phyloP scores from a whole-genome alignment of 2,113 vertebrate species.

The Edolisoma coerulescens region DNA sequence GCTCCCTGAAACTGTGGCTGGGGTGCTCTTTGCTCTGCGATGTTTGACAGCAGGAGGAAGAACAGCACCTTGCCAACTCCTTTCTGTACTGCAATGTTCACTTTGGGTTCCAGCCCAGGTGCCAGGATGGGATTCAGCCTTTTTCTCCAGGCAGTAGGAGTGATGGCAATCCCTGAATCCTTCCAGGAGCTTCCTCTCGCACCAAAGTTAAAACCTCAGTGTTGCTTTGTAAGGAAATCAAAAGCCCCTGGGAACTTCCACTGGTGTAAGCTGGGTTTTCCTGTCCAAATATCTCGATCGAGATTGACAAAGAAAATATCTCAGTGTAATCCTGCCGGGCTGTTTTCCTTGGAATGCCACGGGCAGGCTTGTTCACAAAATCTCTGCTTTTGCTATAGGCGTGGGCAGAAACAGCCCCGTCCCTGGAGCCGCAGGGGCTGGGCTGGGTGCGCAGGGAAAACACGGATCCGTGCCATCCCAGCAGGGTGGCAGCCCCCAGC shows the following conservation, averaged over 20 bases:
- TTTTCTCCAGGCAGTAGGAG: neutral
- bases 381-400: conserved; percentile 70
- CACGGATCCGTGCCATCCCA: conserved; percentile 50
- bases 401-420: conserved; percentile 61
- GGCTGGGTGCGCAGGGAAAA: conserved; percentile 53
- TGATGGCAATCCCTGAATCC: neutral
- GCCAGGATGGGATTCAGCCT: neutral
- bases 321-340: conserved; percentile 40
- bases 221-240: conserved; percentile 37
- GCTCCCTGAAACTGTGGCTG: neutral
- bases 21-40: neutral
- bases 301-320: conserved; percentile 71
- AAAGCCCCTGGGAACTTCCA: conserved; percentile 39
- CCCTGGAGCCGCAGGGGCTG: conserved; percentile 54
- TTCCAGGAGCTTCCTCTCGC: neutral
- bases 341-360: conserved; percentile 72
- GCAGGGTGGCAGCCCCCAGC: conserved; percentile 48
- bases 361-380: conserved; percentile 62
- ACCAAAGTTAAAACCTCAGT: neutral
- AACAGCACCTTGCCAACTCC: neutral
- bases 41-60: neutral
- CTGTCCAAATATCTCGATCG: conserved; percentile 29
- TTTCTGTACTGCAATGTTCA: neutral
- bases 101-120: neutral
- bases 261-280: conserved; percentile 55